Evolutionary conservation across 2,888 invertebrate genomes (phyloP), one percentile per base, ranked within the genome.

Genomic region (Hypercompe scribonia): DNA sequence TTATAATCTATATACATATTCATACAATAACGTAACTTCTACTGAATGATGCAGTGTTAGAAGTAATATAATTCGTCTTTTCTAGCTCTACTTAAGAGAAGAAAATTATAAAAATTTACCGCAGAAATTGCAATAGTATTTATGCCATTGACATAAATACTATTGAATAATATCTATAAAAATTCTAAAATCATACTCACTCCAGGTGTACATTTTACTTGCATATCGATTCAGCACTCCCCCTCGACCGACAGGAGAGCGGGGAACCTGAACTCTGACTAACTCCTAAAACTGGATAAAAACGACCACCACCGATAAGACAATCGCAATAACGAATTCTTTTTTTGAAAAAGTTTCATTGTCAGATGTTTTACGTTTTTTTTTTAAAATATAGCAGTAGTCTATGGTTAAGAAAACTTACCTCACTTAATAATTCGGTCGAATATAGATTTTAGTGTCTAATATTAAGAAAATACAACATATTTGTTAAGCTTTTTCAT

Each of bases 161-260:
- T 15, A 15, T 5, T 46, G n/a, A n/a, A n/a, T n/a, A n/a, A n/a
- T n/a, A n/a, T 88, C 87, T 78, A 46, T 39, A 11, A 71, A 83
- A 78, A 73, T 13, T n/a, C 66, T 0, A 3, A 66, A 77, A 4
- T 5, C 64, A 79, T 92, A 87, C 90, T 82, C 63, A 78, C 85
- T 82, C 77, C 88, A 91, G 90, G 90, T 89, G 90, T 90, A 88
- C 87, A 90, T 89, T 92, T 90, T 87, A 90, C 91, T 91, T 92
- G 93, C 91, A 91, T 95, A 95, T 95, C 93, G 95, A 95, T 95
- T 93, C 83, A 85, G 87, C 88, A 86, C 89, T 89, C 91, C 88
- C 89, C 86, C 89, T 66, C 84, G 86, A 82, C 86, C 82, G 86
- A 79, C 83, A 85, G 87, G 85, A 87, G 88, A 64, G 72, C 69